phyloP scores from a whole-genome alignment of 2,888 invertebrate genomes.

The Ochropacha duplaris region DNA sequence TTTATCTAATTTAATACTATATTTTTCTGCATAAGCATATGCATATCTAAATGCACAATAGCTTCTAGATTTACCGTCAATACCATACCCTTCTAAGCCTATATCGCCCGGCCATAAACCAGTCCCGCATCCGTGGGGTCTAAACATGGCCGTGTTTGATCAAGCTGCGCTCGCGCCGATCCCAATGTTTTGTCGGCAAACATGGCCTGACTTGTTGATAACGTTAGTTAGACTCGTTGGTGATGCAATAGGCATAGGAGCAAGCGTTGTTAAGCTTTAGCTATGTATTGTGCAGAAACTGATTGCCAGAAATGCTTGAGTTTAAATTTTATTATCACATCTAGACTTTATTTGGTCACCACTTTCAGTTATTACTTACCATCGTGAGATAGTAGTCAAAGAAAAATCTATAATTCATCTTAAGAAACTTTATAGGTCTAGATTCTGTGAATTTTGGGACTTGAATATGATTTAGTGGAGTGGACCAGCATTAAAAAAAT shows the following conservation, averaged over 20 bases:
- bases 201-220: slow-evolving; percentile 43
- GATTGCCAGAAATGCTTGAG: background rate
- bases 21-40: background rate
- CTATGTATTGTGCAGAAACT: background rate
- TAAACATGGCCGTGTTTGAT: slow-evolving; percentile 53
- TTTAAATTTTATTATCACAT: background rate
- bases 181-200: slow-evolving; percentile 56
- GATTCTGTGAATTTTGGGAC: too few relatives aligned
- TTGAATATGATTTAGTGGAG: too few relatives aligned
- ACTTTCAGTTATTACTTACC: too few relatives aligned
- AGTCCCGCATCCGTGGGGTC: slow-evolving; percentile 64
- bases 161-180: slow-evolving; percentile 42
- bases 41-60: background rate
- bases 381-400: too few relatives aligned
- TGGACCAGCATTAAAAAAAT: too few relatives aligned
- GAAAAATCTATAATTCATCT: too few relatives aligned
- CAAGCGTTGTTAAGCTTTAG: background rate
- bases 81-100: slow-evolving; percentile 3
- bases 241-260: background rate
- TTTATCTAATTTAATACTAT: too few relatives aligned
- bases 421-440: too few relatives aligned
- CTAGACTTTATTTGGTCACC: too few relatives aligned
- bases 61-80: background rate
- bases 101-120: slow-evolving; percentile 39
- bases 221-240: slow-evolving; percentile 12